Evolutionary conservation across 2,888 invertebrate species (phyloP).

Genomic region (Acanthosepion lycidas): DNA sequence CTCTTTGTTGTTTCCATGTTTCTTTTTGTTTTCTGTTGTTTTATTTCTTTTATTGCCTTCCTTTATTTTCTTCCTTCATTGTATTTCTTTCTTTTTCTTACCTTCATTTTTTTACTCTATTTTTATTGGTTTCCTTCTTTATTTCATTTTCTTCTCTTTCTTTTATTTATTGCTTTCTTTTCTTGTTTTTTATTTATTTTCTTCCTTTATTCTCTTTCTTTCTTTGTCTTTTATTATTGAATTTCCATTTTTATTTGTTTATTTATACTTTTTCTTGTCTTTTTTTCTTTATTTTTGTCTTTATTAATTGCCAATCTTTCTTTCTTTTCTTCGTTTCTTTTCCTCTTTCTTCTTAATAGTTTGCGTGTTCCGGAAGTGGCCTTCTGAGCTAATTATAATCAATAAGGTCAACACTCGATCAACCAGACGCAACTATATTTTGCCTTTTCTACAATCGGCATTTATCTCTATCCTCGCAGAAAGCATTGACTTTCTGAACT

Average conservation of each 20-base stretch:
- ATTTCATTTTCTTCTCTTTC: no score
- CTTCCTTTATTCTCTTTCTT: background rate
- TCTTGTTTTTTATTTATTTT: background rate
- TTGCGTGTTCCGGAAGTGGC: background rate
- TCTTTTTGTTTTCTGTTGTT: no score
- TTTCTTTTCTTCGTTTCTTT: background rate
- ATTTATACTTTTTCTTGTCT: background rate
- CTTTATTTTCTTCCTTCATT: no score
- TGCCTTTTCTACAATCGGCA: background rate
- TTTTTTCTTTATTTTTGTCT: background rate
- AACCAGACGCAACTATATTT: background rate
- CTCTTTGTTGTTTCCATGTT: no score
- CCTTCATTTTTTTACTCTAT: no score
- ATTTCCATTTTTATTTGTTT: background rate
- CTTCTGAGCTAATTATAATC: background rate
- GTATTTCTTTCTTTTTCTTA: background rate
- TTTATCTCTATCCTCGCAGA: background rate
- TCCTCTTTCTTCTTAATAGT: background rate
- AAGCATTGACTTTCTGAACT: background rate
- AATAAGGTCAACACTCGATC: background rate
- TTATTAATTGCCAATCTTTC: background rate
- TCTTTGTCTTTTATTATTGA: background rate
- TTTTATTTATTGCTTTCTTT: no score
- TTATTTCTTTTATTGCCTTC: no score
- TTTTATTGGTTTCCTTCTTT: no score